Percentiles rank a stretch among this genome's conserved stretches.
phyloP scores from a whole-genome alignment of 2,888 invertebrate species.

The Ectemnius cavifrons region DNA sequence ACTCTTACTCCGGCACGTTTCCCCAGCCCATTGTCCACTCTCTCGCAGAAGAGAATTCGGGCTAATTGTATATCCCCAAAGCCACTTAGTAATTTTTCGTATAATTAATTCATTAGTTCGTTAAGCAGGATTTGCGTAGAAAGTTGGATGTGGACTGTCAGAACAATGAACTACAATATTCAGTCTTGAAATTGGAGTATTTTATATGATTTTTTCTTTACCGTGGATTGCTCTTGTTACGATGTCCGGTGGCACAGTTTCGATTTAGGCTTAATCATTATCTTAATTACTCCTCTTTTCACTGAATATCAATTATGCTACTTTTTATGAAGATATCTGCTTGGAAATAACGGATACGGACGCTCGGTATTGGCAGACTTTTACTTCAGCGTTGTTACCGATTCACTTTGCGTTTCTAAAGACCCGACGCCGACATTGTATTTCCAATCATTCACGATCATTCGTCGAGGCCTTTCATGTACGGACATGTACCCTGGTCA shows the following conservation, averaged over 20 bases:
- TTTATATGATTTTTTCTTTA: neutral
- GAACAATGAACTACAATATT: neutral
- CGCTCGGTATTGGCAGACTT: slow-evolving; percentile 41
- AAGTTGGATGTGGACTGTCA: neutral
- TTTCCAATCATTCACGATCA: slow-evolving; percentile 47
- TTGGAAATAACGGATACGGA: slow-evolving; percentile 47
- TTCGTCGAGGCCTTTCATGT: slow-evolving; percentile 33
- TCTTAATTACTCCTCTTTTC: neutral
- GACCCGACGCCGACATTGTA: slow-evolving; percentile 44
- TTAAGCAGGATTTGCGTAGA: neutral
- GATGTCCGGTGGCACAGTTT: neutral
- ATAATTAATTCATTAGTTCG: neutral
- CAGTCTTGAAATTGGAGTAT: neutral
- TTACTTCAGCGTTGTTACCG: slow-evolving; percentile 49
- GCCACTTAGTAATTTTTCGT: neutral
- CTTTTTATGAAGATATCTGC: slow-evolving; percentile 37
- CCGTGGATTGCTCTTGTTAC: neutral
- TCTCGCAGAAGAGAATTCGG: neutral
- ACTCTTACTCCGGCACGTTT: neutral
- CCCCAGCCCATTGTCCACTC: neutral
- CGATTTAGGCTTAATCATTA: too few relatives aligned
- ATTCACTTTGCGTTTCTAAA: slow-evolving; percentile 45
- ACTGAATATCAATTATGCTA: slow-evolving; percentile 31
- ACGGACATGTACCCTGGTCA: slow-evolving; percentile 3
- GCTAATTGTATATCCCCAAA: neutral